Evolutionary conservation across 2,113 vertebrate genomes (phyloP).

Genomic region (Pungitius pungitius): DNA sequence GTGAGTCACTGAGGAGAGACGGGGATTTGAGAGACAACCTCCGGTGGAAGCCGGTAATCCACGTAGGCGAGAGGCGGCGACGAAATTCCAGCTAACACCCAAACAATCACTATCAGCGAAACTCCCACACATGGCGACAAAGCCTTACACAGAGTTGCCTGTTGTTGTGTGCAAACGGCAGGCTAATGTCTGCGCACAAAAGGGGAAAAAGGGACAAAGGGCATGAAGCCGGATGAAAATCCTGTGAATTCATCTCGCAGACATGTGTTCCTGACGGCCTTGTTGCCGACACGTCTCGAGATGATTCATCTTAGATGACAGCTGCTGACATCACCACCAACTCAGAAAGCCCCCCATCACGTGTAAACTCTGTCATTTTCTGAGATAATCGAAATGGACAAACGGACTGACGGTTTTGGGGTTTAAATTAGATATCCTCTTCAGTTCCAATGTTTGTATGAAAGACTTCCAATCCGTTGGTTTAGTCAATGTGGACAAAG

Average conservation of each 20-base stretch:
- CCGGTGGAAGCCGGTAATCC: constrained; percentile 65
- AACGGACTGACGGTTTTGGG: too few species aligned
- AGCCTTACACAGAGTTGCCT: constrained; percentile 44
- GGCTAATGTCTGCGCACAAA: constrained; percentile 23
- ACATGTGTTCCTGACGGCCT: background rate
- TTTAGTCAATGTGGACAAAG: background rate
- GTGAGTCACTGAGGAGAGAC: constrained; percentile 52
- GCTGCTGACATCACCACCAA: constrained; percentile 19
- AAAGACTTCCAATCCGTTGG: background rate
- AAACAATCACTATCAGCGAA: constrained; percentile 52
- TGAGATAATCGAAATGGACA: background rate
- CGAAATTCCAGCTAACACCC: constrained; percentile 55
- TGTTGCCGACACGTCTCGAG: constrained; percentile 1
- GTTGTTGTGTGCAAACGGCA: constrained; percentile 36
- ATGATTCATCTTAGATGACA: constrained; percentile 15
- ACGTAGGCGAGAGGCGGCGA: constrained; percentile 40
- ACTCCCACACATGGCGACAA: constrained; percentile 55
- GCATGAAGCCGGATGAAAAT: constrained; percentile 24
- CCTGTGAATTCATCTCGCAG: constrained; percentile 8
- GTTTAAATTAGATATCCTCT: background rate
- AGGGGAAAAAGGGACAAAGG: constrained; percentile 22
- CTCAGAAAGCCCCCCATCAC: background rate
- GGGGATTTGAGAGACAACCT: constrained; percentile 58
- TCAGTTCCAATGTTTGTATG: background rate
- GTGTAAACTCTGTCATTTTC: background rate